Base-by-base conservation (phyloP, 1,140 invertebrate species). In the Bombyx mori region DNA sequence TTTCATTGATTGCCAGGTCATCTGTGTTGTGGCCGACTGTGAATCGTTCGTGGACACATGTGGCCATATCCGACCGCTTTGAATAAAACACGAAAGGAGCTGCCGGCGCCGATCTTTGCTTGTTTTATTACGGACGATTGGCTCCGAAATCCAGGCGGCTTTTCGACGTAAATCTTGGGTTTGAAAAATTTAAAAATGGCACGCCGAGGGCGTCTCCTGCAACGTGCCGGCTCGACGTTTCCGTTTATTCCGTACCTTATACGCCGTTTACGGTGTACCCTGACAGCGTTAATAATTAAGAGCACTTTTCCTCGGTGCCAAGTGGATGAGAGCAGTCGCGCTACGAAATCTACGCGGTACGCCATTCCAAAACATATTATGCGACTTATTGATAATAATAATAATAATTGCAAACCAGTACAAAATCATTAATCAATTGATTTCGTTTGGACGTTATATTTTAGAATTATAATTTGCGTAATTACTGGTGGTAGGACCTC, bases 81-180 rank as follows among this genome's bases (percentile, higher is more conserved):
- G 77, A 82, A 82, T 82, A 82, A 82, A 76, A 75, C 67, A 82
- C 60, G 72, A 82, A 74, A 68, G 66, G 63, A 69, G 71, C 73
- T 71, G 63, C 71, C 65, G 73, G 62, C 68, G 58, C 60, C 73
- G 70, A 76, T 80, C 70, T 80, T 73, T 68, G 66, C 66, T 66
- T 78, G 69, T 75, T 80, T 82, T 80, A 82, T 80, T 76, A 68
- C 71, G 65, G 76, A 66, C 74, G 68, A 82, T 82, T 80, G 77
- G 77, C 79, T 73, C 47, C 69, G 65, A 62, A 71, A 72, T 65
- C 62, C 62, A 57, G 57, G 52, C 55, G 56, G 44, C 18, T 22
- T 48, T 48, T 46, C 56, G 26, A 9, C 22, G 51, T 58, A 58
- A 56, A 44, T 47, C 56, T 59, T 56, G 65, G 62, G 64, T 65